Evolutionary conservation across 2,113 vertebrate species (phyloP), one percentile per base, ranked within the genome.

Genomic region (Petrocephalus microphthalmus): DNA sequence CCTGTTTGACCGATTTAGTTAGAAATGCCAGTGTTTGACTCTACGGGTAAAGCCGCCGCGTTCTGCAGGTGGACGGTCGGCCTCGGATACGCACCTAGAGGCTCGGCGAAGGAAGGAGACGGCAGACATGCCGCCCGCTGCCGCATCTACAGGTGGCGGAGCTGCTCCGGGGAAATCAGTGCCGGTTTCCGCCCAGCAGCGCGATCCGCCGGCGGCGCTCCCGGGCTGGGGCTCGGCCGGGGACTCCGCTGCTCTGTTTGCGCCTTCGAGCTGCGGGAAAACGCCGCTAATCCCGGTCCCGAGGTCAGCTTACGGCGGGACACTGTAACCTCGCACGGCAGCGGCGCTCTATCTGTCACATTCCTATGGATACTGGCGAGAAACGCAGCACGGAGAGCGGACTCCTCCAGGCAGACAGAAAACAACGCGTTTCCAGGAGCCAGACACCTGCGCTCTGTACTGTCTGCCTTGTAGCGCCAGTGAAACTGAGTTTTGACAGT

Each of bases 101-200:
- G 57, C 86, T 67, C 53, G 84, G 52, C 93, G 92, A 87, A 95
- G 93, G 52, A 95, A 90, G 84, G 71, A 91, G 86, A 78, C 89
- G 83, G 92, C 88, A 88, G 92, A 94, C 94, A 95, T 92, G 87
- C 81, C 88, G 54, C n/a, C 91, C 15, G 22, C 89, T 88, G 84
- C 25, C 4, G 20, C 22, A 53, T 86, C 84, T 60, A 78, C 88
- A 86, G 60, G 25, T 89, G 83, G 11, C 15, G n/a, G 25, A 22
- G 17, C 20, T 51, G 45, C 49, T 64, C 88, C 86, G 49, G 10
- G 17, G 7, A 74, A 71, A 86, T 53, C 87, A 15, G 17, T 78
- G 53, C 85, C 47, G 37, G 54, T n/a, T 20, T 86, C 17, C 11
- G 33, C n/a, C 33, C 53, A 86, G 33, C 15, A 84, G 25, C 47